A percentile compares a stretch with the other conserved stretches of the same genome.
Evolutionary conservation across 2,113 vertebrate species (phyloP).

Genomic region (Tricholaema leucomelas): DNA sequence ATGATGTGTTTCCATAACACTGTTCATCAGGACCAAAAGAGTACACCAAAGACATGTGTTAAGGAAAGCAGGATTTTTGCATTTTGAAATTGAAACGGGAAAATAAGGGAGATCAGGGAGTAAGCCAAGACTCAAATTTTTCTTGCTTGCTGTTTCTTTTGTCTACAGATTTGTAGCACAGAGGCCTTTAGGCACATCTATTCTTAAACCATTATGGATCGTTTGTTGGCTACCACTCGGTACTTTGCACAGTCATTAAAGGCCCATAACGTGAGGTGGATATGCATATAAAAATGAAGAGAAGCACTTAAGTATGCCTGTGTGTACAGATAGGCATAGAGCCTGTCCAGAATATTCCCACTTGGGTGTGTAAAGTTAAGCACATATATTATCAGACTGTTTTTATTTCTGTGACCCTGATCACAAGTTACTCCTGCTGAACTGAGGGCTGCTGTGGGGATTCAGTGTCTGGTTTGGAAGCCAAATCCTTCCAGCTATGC

Average conservation of each 20-base stretch:
- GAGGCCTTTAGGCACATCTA: neutral
- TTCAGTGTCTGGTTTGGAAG: neutral
- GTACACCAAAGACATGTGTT: neutral
- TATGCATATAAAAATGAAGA: neutral
- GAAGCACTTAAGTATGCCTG: neutral
- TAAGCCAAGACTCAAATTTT: neutral
- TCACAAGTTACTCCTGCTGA: neutral
- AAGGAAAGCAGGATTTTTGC: neutral
- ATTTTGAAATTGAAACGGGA: neutral
- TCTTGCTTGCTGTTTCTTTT: neutral
- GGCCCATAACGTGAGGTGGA: neutral
- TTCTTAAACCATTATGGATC: neutral
- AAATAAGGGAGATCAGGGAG: neutral
- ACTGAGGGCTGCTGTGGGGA: neutral
- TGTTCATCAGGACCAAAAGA: neutral
- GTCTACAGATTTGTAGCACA: neutral
- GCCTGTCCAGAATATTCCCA: neutral
- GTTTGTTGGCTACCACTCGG: neutral
- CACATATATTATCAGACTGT: neutral
- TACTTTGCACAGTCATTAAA: neutral
- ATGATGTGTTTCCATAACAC: slow-evolving; percentile 83
- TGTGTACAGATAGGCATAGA: neutral
- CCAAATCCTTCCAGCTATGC: neutral
- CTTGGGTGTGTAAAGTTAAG: neutral
- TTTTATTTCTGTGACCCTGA: neutral